Evolutionary conservation across 2,797 vertebrate genomes (phyloP).

Genomic region (Sebastes oblongus): DNA sequence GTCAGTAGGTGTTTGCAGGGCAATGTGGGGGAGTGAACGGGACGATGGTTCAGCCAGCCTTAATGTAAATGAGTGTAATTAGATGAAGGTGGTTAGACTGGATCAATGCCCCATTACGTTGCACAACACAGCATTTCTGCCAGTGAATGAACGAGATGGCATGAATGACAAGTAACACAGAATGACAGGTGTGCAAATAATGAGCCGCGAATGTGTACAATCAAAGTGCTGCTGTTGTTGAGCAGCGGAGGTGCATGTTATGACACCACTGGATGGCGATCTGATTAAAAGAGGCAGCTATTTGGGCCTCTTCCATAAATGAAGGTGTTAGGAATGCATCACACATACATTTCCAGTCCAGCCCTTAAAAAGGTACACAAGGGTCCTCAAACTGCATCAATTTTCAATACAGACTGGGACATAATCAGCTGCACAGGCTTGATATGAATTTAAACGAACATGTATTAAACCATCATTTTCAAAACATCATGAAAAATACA

Average conservation of each 20-base stretch:
- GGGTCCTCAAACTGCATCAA: background rate
- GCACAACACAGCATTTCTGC: background rate
- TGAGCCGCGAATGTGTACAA: background rate
- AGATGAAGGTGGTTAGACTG: constrained; percentile 37
- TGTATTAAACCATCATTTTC: background rate
- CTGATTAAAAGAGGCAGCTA: background rate
- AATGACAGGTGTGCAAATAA: background rate
- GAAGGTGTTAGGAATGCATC: background rate
- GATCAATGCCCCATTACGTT: constrained; percentile 23
- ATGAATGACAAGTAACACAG: constrained; percentile 15
- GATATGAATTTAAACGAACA: background rate
- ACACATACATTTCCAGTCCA: background rate
- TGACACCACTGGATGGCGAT: background rate
- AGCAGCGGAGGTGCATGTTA: background rate
- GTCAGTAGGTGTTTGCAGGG: constrained; percentile 22
- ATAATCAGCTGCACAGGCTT: background rate
- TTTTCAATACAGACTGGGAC: background rate
- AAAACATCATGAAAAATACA: background rate
- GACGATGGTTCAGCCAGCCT: constrained; percentile 36
- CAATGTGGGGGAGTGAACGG: constrained; percentile 1
- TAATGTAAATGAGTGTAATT: constrained; percentile 50
- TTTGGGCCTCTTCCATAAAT: background rate
- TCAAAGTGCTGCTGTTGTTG: background rate
- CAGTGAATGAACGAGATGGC: background rate
- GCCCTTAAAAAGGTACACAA: background rate